Evolutionary conservation across 1,140 invertebrate species (phyloP).

Genomic region (Phortica variegata): DNA sequence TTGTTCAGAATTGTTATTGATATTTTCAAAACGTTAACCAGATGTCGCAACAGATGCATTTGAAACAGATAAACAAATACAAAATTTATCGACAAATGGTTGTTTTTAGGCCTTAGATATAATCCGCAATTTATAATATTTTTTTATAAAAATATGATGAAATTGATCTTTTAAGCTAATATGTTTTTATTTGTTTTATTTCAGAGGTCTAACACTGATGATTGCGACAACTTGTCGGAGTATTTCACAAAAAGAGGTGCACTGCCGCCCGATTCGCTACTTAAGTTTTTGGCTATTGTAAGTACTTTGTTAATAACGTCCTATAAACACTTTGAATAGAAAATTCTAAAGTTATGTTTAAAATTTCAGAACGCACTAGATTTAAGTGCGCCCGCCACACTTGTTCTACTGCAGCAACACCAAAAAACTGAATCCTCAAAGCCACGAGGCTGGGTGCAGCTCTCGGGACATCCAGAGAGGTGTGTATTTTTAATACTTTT

Average conservation of each 20-base stretch:
- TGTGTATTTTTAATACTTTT: constrained; percentile 9
- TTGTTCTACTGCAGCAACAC: constrained; percentile 67
- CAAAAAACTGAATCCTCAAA: constrained; percentile 57
- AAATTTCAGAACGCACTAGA: constrained; percentile 82
- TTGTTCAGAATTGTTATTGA: too few relatives aligned
- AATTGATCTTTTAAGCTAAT: too few relatives aligned
- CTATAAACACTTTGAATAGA: too few relatives aligned
- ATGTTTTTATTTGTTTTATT: too few relatives aligned
- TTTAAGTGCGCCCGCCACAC: constrained; percentile 86
- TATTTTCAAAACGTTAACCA: too few relatives aligned
- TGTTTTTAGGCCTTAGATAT: too few relatives aligned
- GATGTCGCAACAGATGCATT: too few relatives aligned
- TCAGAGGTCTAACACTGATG: too few relatives aligned
- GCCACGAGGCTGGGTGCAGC: constrained; percentile 82
- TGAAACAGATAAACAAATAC: constrained; percentile 19
- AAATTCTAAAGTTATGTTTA: too few relatives aligned
- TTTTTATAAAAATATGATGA: too few relatives aligned
- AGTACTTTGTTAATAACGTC: constrained; percentile 50
- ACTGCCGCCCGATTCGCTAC: constrained; percentile 60
- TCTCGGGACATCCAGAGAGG: constrained; percentile 86
- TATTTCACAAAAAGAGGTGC: constrained; percentile 46
- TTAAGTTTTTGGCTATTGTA: constrained; percentile 68
- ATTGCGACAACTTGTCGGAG: constrained; percentile 46
- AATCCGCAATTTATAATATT: too few relatives aligned
- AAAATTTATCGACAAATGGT: too few relatives aligned